Base-by-base conservation (phyloP, 2,113 vertebrate genomes). In the Brevimyrus niger region DNA sequence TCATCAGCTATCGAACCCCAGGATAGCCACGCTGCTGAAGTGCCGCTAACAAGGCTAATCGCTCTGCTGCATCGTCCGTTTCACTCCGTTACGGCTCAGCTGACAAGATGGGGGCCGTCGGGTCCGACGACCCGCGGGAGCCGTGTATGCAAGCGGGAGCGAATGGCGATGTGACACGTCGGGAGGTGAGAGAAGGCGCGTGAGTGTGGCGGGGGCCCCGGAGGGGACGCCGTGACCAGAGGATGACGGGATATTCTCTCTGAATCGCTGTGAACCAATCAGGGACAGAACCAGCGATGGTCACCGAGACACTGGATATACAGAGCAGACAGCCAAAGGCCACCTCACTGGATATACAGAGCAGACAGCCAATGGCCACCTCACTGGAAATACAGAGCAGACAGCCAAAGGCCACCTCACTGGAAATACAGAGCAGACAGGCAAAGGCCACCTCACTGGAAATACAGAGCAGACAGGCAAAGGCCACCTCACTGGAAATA, bases 271-370 rank as follows among this genome's bases (percentile, higher is more conserved):
- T 47, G 23, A 27, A 69, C 21, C 87, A 35, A 73, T 47, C 21
- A 7, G 50, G 27, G 15, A 17, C 35, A 91, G 91, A 91, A 93
- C 93, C 94, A 92, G 93, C 80, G 92, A 88, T 91, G 90, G 21
- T 92, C 87, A 23, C 90, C 19, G 27, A 35, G 88, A 93, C 91
- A 92, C 90, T 94, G 95, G 95, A 96, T 96, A 94, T 97, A 96
- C 96, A 97, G 95, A 98, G 97, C 97, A 97, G 95, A 97, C 0
- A 96, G 97, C 98, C 99, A 98, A 97, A 98, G 97, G n/a, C n/a
- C n/a, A n/a, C n/a, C n/a, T n/a, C n/a, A n/a, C n/a, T n/a, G n/a
- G n/a, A n/a, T n/a, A n/a, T n/a, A n/a, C n/a, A n/a, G n/a, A n/a
- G n/a, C n/a, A n/a, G n/a, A n/a, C n/a, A n/a, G n/a, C n/a, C n/a